Conservation (phyloP, 1,140 invertebrate genomes). For the Drosophila ananassae region DNA sequence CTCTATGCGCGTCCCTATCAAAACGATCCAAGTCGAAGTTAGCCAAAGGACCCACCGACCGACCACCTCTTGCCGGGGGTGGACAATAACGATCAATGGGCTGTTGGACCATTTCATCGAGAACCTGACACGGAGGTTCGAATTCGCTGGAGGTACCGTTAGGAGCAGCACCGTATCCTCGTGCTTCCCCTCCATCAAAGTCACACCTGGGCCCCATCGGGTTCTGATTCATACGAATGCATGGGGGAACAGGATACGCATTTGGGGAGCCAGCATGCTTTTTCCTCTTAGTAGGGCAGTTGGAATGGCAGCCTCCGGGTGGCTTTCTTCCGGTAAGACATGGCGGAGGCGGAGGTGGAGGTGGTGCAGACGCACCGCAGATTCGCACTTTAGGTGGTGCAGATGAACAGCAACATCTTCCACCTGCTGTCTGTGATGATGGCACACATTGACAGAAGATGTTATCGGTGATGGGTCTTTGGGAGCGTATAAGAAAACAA, state of each 20-base stretch:
- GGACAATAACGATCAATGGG: slow-evolving; percentile 12
- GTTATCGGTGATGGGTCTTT: background rate
- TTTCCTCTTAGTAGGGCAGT: background rate
- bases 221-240: background rate
- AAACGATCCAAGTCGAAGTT: slow-evolving; percentile 34
- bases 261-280: no score
- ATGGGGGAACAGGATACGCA: background rate
- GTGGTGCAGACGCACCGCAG: background rate
- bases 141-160: background rate
- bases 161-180: background rate
- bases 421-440: background rate
- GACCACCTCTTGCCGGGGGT: background rate
- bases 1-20: slow-evolving; percentile 10
- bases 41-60: background rate
- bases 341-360: no score
- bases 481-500: slow-evolving; percentile 30
- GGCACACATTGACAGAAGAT: slow-evolving; percentile 10
- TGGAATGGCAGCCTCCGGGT: background rate
- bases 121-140: background rate
- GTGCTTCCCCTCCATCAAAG: background rate
- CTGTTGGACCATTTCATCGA: background rate
- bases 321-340: background rate
- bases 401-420: background rate
- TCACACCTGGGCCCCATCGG: background rate
- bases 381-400: background rate